These are phyloP conservation scores for Platerodrilus igneus DNA, from an alignment of 2,888 invertebrate species.

Conservation along the genomic window DNA sequence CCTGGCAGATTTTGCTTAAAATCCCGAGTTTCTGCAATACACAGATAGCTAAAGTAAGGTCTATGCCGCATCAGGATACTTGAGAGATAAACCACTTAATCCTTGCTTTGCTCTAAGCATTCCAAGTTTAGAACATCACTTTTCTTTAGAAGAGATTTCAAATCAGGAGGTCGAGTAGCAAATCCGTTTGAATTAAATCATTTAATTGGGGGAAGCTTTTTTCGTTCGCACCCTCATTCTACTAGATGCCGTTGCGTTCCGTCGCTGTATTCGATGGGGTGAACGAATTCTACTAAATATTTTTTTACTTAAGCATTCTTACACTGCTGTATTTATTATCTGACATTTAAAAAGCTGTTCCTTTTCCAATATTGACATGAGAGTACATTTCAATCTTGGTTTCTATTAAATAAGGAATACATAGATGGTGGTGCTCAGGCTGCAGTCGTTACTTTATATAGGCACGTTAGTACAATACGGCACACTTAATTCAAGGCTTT, in stretches of 20 bases:
- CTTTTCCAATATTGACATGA: too few species aligned
- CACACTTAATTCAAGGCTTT: too few species aligned
- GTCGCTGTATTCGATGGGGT: slow-evolving; percentile 9
- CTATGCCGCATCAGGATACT: slow-evolving; percentile 27
- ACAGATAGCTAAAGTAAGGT: slow-evolving; percentile 43
- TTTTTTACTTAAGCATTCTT: too few species aligned
- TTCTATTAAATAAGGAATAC: too few species aligned
- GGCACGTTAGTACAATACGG: too few species aligned
- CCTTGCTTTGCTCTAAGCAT: slow-evolving; percentile 34
- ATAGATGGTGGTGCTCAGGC: too few species aligned
- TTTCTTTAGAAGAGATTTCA: slow-evolving; percentile 33
- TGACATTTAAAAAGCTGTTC: too few species aligned
- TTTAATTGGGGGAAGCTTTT: slow-evolving; percentile 30
- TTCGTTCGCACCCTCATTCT: slow-evolving; percentile 19
- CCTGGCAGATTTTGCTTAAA: slow-evolving; percentile 34
- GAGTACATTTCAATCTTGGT: too few species aligned
- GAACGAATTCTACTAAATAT: too few species aligned
- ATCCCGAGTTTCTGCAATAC: slow-evolving; percentile 43
- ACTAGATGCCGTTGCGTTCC: too few species aligned
- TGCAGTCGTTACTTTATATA: too few species aligned
- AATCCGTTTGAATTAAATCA: slow-evolving; percentile 35
- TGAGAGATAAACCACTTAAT: slow-evolving; percentile 36
- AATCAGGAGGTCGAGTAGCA: slow-evolving; percentile 31
- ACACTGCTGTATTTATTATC: too few species aligned
- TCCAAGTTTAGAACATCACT: slow-evolving; percentile 32